phyloP scores from a whole-genome alignment of 2,113 vertebrate genomes.

The Brevimyrus niger region DNA sequence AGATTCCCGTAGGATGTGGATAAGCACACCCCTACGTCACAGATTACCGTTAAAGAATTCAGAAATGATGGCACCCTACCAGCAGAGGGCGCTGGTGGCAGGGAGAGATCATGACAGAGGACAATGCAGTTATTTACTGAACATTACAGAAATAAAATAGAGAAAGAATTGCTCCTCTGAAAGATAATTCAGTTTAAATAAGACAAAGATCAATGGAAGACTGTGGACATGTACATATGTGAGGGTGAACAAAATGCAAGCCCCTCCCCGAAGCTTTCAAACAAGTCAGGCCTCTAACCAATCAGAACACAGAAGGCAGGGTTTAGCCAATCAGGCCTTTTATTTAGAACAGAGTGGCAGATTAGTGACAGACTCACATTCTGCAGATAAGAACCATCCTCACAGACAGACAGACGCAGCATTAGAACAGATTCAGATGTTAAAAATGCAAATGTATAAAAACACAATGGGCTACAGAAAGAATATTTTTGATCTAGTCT shows the following conservation, averaged over 20 bases:
- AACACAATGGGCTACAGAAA: constrained; percentile 69
- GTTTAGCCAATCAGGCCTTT: constrained; percentile 63
- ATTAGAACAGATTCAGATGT: constrained; percentile 62
- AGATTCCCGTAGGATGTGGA: background rate
- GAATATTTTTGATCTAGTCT: constrained; percentile 46
- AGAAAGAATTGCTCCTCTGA: background rate
- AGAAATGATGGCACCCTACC: constrained; percentile 15
- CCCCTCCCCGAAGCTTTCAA: background rate
- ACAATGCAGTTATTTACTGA: background rate
- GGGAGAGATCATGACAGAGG: background rate
- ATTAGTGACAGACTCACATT: constrained; percentile 68
- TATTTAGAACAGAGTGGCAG: constrained; percentile 75
- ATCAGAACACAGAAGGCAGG: constrained; percentile 33
- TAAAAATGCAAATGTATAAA: constrained; percentile 76
- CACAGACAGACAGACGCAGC: constrained; percentile 61
- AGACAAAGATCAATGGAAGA: background rate
- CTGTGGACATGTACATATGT: background rate
- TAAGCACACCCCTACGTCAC: background rate
- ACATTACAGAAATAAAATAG: background rate
- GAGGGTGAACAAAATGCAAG: background rate
- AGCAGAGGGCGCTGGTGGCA: constrained; percentile 19
- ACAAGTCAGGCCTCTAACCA: background rate
- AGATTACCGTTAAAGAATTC: background rate
- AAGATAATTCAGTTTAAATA: background rate
- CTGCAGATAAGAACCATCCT: constrained; percentile 54